Conservation (phyloP, 1,140 invertebrate genomes). For the Micrasema minimum region DNA sequence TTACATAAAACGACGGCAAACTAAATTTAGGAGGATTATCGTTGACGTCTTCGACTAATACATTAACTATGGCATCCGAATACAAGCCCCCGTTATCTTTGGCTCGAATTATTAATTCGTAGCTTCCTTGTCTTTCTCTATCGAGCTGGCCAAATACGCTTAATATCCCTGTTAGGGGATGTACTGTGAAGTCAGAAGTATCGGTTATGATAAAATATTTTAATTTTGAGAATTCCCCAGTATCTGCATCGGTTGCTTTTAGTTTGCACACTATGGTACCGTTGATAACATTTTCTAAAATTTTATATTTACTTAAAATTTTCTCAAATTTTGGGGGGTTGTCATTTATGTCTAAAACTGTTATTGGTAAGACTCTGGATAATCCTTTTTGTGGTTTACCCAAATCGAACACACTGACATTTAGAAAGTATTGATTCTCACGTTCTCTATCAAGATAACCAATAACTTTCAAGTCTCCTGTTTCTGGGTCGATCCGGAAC, state of each 20-base stretch:
- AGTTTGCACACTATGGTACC: constrained; percentile 80
- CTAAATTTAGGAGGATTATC: constrained; percentile 85
- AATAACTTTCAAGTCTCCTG: constrained; percentile 80
- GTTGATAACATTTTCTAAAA: constrained; percentile 81
- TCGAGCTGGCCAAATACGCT: constrained; percentile 77
- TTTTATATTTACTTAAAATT: constrained; percentile 76
- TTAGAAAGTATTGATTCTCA: constrained; percentile 79
- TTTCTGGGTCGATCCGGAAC: constrained; percentile 83
- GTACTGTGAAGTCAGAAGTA: constrained; percentile 81
- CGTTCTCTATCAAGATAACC: constrained; percentile 84
- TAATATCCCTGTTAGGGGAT: constrained; percentile 77
- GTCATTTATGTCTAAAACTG: constrained; percentile 81
- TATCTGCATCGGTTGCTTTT: constrained; percentile 83
- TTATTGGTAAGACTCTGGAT: constrained; percentile 76
- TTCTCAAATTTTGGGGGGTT: constrained; percentile 84
- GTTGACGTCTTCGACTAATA: constrained; percentile 85
- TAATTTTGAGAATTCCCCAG: constrained; percentile 79
- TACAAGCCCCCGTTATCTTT: constrained; percentile 76
- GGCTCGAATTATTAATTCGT: constrained; percentile 82
- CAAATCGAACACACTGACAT: constrained; percentile 85
- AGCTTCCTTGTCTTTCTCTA: constrained; percentile 79
- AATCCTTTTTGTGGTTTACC: constrained; percentile 79
- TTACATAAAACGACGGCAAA: constrained; percentile 75
- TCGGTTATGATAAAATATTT: constrained; percentile 81
- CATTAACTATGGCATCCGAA: constrained; percentile 76